A percentile compares a stretch with the other conserved stretches of the same genome.
Conservation (phyloP, 2,797 vertebrate genomes). For the Trachops cirrhosus region DNA sequence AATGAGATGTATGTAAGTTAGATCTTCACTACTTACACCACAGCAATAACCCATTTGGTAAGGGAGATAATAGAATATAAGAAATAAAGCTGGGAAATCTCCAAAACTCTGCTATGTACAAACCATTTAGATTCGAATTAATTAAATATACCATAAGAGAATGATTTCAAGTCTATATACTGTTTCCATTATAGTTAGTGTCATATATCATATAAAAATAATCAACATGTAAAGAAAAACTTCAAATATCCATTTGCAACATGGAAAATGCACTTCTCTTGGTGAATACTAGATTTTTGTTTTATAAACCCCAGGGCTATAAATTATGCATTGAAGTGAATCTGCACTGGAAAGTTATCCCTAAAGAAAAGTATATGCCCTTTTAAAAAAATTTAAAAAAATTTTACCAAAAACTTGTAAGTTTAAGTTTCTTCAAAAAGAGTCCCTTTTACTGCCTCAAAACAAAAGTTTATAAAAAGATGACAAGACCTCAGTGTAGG, state of each 20-base stretch:
- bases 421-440: not conserved
- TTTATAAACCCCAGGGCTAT: constrained; percentile 5
- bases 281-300: not conserved
- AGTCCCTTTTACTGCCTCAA: not conserved
- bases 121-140: not conserved
- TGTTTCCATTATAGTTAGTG: not conserved
- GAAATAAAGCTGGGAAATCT: not conserved
- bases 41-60: not conserved
- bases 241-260: not conserved
- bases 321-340: not conserved
- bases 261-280: not conserved
- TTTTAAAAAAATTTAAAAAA: not conserved
- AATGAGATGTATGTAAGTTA: not conserved
- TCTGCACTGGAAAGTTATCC: not conserved
- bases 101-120: not conserved
- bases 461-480: not conserved
- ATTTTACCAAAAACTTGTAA: not conserved
- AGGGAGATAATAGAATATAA: not conserved
- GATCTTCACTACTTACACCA: not conserved
- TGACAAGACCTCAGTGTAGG: not conserved
- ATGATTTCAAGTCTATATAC: not conserved
- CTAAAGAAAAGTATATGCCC: not conserved
- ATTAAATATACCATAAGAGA: not conserved
- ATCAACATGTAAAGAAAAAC: not conserved
- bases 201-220: not conserved